phyloP scores from a whole-genome alignment of 2,113 vertebrate genomes.

The Nesospiza acunhae region DNA sequence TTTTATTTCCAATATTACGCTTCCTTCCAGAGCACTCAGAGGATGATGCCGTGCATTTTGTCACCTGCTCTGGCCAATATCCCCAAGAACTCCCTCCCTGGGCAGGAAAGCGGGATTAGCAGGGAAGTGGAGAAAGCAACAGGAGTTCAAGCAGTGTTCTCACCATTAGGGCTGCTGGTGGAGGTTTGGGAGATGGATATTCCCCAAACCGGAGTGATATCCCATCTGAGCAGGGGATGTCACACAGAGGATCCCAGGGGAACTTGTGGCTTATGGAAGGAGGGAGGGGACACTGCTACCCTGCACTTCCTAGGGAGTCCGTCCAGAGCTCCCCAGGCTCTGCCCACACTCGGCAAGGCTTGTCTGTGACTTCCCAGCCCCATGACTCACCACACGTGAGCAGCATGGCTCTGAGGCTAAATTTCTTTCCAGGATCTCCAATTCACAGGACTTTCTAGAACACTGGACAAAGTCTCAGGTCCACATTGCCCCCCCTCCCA shows the following conservation, averaged over 20 bases:
- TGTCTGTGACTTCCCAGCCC: background rate
- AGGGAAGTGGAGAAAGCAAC: background rate
- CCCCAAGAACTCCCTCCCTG: background rate
- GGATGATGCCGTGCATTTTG: background rate
- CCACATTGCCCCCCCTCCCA: accelerated
- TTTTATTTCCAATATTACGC: conserved; percentile 36
- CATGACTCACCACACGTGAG: accelerated
- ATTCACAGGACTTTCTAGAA: background rate
- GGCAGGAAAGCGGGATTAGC: background rate
- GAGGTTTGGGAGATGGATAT: background rate
- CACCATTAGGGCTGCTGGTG: background rate
- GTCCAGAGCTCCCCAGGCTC: background rate
- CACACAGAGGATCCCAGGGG: background rate
- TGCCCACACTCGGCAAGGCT: background rate
- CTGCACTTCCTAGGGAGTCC: background rate
- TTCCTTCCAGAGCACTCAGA: background rate
- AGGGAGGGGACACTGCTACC: background rate
- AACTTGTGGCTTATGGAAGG: background rate
- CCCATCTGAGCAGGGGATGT: background rate
- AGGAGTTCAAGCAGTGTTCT: background rate
- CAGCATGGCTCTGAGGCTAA: background rate
- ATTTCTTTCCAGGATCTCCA: background rate
- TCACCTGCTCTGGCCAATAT: background rate
- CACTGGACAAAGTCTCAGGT: background rate
- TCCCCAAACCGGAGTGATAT: background rate